phyloP scores from a whole-genome alignment of 2,113 vertebrate genomes.

The Stictonetta naevosa region DNA sequence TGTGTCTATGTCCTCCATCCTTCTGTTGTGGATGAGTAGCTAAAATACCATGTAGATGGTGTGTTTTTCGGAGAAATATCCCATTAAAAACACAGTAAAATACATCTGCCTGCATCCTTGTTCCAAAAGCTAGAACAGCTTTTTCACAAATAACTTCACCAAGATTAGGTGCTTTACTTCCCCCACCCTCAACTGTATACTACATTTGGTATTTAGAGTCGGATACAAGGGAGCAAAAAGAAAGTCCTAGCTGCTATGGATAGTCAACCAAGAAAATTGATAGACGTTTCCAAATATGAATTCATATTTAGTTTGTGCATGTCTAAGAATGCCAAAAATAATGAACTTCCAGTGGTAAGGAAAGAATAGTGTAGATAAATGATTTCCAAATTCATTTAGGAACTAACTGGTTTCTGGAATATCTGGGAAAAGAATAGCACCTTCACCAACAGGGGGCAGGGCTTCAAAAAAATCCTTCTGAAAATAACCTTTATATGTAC shows the following conservation, averaged over 20 bases:
- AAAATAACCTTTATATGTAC: background rate
- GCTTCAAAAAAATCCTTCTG: background rate
- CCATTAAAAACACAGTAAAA: background rate
- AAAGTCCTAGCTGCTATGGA: background rate
- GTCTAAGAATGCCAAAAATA: background rate
- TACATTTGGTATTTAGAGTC: background rate
- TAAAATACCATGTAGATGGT: background rate
- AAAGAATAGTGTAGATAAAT: background rate
- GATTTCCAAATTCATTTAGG: background rate
- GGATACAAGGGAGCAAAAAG: background rate
- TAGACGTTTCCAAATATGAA: background rate
- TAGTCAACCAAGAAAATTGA: background rate
- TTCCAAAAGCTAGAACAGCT: background rate
- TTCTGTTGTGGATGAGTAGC: background rate
- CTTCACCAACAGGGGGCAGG: background rate
- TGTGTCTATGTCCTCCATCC: background rate
- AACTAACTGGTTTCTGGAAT: background rate
- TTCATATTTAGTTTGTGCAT: background rate
- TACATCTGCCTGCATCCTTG: background rate
- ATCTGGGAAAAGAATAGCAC: background rate
- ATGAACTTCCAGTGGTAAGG: background rate
- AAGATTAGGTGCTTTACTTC: background rate
- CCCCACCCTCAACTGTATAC: background rate
- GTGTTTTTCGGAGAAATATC: background rate
- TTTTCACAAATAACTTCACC: background rate